Percentiles rank a stretch among this genome's conserved stretches.
phyloP scores from a whole-genome alignment of 2,888 invertebrate species.

The Dascillus cervinus region DNA sequence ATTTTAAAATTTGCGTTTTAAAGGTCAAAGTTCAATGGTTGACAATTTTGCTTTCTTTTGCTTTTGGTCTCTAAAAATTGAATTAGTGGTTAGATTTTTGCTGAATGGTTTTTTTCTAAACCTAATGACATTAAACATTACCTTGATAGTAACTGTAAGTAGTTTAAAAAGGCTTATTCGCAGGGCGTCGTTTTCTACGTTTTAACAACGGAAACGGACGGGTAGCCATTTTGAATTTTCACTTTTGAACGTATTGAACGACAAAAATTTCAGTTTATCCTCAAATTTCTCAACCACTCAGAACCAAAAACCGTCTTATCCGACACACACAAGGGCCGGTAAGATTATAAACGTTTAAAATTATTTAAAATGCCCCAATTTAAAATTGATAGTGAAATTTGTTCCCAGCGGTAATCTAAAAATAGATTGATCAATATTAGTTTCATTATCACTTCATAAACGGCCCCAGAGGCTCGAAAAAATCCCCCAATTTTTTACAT shows the following conservation, averaged over 20 bases:
- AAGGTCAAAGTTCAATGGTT: conserved; percentile 34
- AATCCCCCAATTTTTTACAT: too few species aligned
- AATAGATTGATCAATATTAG: conserved; percentile 34
- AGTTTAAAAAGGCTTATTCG: conserved; percentile 30
- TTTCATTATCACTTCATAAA: conserved; percentile 33
- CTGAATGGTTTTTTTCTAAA: too few species aligned
- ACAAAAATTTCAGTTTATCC: not conserved
- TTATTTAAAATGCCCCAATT: too few species aligned
- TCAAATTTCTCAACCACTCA: too few species aligned
- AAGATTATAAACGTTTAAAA: too few species aligned
- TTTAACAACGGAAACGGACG: conserved; percentile 33
- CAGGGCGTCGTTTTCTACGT: conserved; percentile 33
- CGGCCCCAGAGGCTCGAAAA: too few species aligned
- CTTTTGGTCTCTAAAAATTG: too few species aligned
- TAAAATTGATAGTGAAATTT: conserved; percentile 27
- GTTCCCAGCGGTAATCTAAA: conserved; percentile 26
- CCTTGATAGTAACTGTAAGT: conserved; percentile 25
- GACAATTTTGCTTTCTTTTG: conserved; percentile 3
- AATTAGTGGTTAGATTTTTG: too few species aligned
- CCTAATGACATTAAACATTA: conserved; percentile 26
- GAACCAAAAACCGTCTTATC: too few species aligned
- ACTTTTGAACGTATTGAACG: conserved; percentile 36
- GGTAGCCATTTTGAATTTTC: conserved; percentile 45
- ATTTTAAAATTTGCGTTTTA: too few species aligned
- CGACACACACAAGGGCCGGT: too few species aligned